These are phyloP conservation scores for Rhyacichthys aspro DNA, from an alignment of 2,797 vertebrate species.

Conservation along the genomic window DNA sequence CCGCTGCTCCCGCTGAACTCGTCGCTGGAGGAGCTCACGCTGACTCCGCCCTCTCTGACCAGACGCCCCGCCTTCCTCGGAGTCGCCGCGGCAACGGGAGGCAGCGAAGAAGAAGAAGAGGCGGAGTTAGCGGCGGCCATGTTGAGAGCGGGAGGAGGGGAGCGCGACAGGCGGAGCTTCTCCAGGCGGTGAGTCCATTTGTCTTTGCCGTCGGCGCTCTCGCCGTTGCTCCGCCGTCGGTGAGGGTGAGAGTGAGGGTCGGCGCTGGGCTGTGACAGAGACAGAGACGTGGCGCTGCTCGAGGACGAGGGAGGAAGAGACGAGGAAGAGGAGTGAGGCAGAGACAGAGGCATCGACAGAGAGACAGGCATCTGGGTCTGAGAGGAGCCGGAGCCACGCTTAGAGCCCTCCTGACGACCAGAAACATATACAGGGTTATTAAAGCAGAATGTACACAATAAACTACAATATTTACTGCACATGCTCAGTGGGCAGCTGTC, in stretches of 20 bases:
- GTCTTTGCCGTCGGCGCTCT: conserved; percentile 83
- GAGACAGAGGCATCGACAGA: conserved; percentile 79
- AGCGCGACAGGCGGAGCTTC: conserved; percentile 85
- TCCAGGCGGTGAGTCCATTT: conserved; percentile 91
- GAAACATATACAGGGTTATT: too few species aligned
- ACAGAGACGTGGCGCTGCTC: conserved; percentile 82
- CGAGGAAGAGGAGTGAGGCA: conserved; percentile 83
- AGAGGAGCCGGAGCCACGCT: not conserved
- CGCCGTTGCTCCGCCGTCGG: conserved; percentile 80
- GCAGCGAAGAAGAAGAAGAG: conserved; percentile 58
- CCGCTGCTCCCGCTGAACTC: conserved; percentile 71
- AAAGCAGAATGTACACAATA: too few species aligned
- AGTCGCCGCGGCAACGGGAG: conserved; percentile 59
- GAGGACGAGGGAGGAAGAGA: conserved; percentile 82
- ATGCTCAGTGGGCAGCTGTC: conserved; percentile 57
- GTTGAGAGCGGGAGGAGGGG: conserved; percentile 73
- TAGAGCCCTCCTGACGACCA: not conserved
- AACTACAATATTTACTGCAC: too few species aligned
- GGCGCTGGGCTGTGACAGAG: conserved; percentile 75
- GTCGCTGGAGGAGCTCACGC: conserved; percentile 76
- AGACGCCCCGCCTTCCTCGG: conserved; percentile 80
- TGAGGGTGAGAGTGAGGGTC: conserved; percentile 59
- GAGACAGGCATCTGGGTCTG: conserved; percentile 76
- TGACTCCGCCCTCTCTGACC: conserved; percentile 82
- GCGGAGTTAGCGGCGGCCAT: conserved; percentile 24